Base-by-base conservation (phyloP, 30 jellyfish, hydroid and myxozoan species). In the Aurelia coerulea region DNA sequence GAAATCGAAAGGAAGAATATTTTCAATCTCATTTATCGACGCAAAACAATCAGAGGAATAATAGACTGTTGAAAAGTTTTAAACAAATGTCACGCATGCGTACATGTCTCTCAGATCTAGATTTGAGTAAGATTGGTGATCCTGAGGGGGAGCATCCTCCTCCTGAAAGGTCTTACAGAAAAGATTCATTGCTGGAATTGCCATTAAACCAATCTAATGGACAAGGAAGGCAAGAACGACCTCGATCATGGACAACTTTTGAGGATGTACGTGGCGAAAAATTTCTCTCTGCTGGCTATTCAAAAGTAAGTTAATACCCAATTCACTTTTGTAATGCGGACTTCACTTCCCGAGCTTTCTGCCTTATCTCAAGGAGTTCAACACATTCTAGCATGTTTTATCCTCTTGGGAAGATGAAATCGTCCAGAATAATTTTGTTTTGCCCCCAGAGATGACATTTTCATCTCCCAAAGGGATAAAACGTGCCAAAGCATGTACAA, bases 11-110 rank as follows among this genome's bases (percentile, higher is more conserved):
- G 59, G 92, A 83, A 58, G 92, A 83, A 35, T 83, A 83, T 39
- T 83, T 83, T 46, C 92, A 83, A 33, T 65, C 73, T 1, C 86
- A 83, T 53, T 62, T 83, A 18, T 35, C 92, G 17, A 53, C 68
- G 13, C 83, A 83, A 49, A 83, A 71, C 65, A 83, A 83, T 51
- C 85, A 71, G 60, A 34, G 92, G 34, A 83, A 83, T 71, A 83
- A 54, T 56, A 35, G 86, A 58, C 78, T 83, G 31, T 31, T 83
- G 76, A 83, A 83, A 62, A 83, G 92, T 58, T 83, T 83, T 67
- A 83, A 66, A 53, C 92, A 83, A 51, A 83, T 83, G 92, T 83
- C 92, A 69, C 85, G 86, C 85, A 83, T 83, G 92, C 81, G 92
- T 7, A 70, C 85, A 2, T 83, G 92, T 58, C 54, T 83, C 52